These are phyloP conservation scores for Malacosoma neustria DNA, from an alignment of 2,888 invertebrate species.

Conservation along the genomic window DNA sequence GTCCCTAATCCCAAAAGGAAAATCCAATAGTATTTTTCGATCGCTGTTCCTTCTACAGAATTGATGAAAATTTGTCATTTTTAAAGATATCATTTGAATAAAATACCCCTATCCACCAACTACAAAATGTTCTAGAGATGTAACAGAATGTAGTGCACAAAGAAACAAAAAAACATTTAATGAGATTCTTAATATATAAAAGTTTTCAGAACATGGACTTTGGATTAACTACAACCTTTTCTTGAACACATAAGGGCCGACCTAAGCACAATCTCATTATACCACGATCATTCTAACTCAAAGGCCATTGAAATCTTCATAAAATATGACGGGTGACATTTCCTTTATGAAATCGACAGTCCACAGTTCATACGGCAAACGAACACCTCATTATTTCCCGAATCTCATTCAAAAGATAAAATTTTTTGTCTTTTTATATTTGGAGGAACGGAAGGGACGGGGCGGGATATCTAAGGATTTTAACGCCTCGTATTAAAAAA, in stretches of 20 bases:
- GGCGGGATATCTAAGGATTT: neutral
- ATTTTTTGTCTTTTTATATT: conserved; percentile 16
- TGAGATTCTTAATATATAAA: no score
- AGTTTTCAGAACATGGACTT: no score
- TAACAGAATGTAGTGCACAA: no score
- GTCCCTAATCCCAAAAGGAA: no score
- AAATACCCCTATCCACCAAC: no score
- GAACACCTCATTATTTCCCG: conserved; percentile 31
- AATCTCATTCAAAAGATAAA: conserved; percentile 40
- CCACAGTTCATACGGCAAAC: conserved; percentile 10
- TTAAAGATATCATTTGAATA: no score
- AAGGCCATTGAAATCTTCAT: neutral
- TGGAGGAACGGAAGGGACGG: neutral
- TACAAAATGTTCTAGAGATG: no score
- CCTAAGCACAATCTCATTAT: neutral
- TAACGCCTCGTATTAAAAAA: neutral
- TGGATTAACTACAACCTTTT: neutral
- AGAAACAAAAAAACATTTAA: no score
- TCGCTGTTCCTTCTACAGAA: no score
- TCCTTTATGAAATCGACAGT: neutral
- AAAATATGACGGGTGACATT: neutral
- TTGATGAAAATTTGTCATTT: no score
- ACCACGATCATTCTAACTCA: neutral
- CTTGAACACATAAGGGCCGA: neutral
- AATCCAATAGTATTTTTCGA: no score